phyloP scores from a whole-genome alignment of 2,113 vertebrate genomes.

The Tragelaphus strepsiceros region DNA sequence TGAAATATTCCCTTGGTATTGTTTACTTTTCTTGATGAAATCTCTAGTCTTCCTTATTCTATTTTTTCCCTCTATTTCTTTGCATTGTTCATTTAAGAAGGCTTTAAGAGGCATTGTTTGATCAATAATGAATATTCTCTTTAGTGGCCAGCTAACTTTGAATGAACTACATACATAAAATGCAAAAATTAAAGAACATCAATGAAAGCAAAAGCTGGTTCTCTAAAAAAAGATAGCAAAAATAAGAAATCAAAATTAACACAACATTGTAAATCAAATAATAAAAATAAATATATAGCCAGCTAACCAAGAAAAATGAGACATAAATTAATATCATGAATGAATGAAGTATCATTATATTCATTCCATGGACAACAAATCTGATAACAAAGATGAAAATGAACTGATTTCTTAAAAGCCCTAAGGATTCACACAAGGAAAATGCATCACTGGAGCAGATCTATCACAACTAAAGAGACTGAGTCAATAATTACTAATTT shows the following conservation, averaged over 20 bases:
- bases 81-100: not conserved
- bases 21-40: not conserved
- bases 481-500: not conserved
- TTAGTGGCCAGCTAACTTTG: not conserved
- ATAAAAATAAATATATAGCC: not conserved
- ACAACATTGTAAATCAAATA: not conserved
- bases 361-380: not conserved
- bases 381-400: not conserved
- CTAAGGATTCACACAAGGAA: not conserved
- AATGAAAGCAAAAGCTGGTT: not conserved
- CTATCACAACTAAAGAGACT: not conserved
- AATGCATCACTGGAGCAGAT: not conserved
- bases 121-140: not conserved
- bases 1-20: not conserved
- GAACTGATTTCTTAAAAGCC: not conserved
- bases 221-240: not conserved
- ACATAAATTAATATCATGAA: too few species aligned
- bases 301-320: not conserved
- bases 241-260: not conserved
- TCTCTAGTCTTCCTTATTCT: not conserved
- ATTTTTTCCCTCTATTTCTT: not conserved
- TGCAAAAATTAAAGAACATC: not conserved
- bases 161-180: not conserved
- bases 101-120: not conserved
- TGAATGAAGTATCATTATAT: not conserved